Evolutionary conservation across 1,140 invertebrate species (phyloP).

Genomic region (Orchesella cincta): DNA sequence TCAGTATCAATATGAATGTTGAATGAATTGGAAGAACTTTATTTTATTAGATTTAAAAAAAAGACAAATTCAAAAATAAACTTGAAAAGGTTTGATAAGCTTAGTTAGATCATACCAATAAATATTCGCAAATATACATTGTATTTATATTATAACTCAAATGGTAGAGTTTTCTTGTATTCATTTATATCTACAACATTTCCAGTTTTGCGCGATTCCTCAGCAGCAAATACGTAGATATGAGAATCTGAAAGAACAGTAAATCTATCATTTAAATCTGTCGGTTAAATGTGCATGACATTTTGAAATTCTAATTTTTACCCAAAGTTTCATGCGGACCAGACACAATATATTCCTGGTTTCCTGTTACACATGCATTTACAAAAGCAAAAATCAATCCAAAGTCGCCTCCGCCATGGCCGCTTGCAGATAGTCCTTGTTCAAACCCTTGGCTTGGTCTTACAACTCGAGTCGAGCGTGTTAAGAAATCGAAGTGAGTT

Average conservation of each 20-base stretch:
- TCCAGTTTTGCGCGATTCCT: conserved; percentile 37
- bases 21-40: no score
- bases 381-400: conserved; percentile 56
- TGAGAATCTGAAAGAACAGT: conserved; percentile 46
- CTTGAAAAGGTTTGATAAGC: no score
- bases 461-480: conserved; percentile 39
- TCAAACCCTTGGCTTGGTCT: conserved; percentile 42
- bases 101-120: neutral
- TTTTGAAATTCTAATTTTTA: conserved; percentile 21
- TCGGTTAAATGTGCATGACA: neutral
- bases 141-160: neutral
- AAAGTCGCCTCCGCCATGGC: conserved; percentile 58
- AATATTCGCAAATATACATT: neutral
- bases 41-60: no score
- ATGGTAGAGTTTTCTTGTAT: conserved; percentile 36
- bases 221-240: conserved; percentile 50
- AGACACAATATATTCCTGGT: conserved; percentile 46
- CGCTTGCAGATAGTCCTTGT: conserved; percentile 39
- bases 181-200: conserved; percentile 44
- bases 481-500: conserved; percentile 52
- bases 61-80: no score
- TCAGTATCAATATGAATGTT: no score
- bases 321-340: conserved; percentile 48
- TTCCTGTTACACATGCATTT: conserved; percentile 51
- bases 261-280: neutral